phyloP scores from a whole-genome alignment of 2,797 vertebrate genomes.

The Acrocephalus scirpaceus region DNA sequence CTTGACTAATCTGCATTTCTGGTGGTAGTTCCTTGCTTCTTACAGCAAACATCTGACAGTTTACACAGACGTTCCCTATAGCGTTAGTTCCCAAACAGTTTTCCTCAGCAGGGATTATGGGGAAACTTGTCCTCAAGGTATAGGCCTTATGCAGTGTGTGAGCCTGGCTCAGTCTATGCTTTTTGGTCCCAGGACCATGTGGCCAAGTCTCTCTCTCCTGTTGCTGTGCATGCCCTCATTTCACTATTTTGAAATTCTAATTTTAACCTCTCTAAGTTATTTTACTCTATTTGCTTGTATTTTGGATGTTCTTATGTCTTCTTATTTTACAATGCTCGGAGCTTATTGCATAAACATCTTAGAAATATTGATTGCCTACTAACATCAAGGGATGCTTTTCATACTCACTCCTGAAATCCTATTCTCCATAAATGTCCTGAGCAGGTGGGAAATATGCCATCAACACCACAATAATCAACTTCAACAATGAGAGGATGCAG shows the following conservation, averaged over 20 bases:
- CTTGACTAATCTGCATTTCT: background rate
- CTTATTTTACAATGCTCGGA: background rate
- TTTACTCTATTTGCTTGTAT: background rate
- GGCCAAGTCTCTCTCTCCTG: background rate
- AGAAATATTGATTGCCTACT: background rate
- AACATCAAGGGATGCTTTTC: background rate
- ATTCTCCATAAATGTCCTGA: background rate
- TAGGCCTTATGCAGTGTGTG: fast-evolving
- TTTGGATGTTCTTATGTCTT: background rate
- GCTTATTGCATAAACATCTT: background rate
- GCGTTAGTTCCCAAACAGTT: background rate
- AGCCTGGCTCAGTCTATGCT: fast-evolving
- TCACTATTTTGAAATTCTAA: background rate
- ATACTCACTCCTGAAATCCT: background rate
- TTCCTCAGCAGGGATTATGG: background rate
- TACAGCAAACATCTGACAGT: background rate
- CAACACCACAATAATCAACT: conserved; percentile 45
- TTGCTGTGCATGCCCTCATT: background rate
- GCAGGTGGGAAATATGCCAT: background rate
- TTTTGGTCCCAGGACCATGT: background rate
- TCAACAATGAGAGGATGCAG: conserved; percentile 59
- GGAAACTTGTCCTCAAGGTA: background rate
- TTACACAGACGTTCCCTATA: background rate
- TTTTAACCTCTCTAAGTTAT: background rate
- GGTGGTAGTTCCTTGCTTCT: background rate